Evolutionary conservation across 1,140 invertebrate genomes (phyloP).

Genomic region (Temnothorax curvispinosus): DNA sequence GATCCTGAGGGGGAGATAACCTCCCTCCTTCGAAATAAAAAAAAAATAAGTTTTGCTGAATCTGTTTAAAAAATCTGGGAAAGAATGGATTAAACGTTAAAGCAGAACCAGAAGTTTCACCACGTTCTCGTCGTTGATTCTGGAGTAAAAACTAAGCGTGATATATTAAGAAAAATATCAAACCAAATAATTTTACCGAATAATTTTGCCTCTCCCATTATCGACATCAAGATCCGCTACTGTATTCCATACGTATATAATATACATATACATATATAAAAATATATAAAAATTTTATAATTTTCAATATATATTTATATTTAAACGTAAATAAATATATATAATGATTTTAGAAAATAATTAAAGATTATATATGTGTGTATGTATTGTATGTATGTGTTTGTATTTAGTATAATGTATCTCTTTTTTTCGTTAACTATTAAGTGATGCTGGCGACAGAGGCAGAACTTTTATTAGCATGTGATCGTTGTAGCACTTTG

Average conservation of each 20-base stretch:
- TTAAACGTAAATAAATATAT: background rate
- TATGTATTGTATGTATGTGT: background rate
- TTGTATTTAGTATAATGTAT: conserved; percentile 9
- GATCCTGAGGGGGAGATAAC: too few relatives aligned
- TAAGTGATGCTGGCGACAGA: conserved; percentile 2
- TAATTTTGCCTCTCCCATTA: too few relatives aligned
- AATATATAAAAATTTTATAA: background rate
- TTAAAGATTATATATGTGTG: background rate
- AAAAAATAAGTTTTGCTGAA: too few relatives aligned
- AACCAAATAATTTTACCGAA: too few relatives aligned
- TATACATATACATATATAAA: background rate
- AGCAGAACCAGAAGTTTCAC: too few relatives aligned
- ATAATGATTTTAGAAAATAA: background rate
- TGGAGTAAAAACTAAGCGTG: too few relatives aligned
- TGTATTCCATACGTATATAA: background rate
- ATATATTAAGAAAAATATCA: too few relatives aligned
- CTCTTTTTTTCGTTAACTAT: conserved; percentile 34
- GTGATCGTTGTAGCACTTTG: conserved; percentile 35
- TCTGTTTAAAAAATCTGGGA: too few relatives aligned
- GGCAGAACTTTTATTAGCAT: conserved; percentile 18
- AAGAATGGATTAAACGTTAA: too few relatives aligned
- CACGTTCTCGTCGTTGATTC: too few relatives aligned
- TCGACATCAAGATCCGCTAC: too few relatives aligned
- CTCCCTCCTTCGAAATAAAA: too few relatives aligned
- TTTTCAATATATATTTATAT: background rate